Evolutionary conservation across 2,888 invertebrate genomes (phyloP).

Genomic region (Nomada lathburiana): DNA sequence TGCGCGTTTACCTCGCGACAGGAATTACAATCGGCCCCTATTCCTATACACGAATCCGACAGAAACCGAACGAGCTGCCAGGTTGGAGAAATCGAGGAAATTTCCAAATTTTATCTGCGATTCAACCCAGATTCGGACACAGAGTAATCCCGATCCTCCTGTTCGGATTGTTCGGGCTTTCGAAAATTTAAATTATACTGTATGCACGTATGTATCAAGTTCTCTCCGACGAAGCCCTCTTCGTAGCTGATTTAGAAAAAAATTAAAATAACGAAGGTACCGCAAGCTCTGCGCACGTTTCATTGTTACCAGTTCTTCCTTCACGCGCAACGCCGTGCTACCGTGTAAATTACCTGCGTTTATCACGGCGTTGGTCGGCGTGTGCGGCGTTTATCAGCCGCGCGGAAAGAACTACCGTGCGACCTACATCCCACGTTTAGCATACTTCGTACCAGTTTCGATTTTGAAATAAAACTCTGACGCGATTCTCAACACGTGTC

Average conservation of each 20-base stretch:
- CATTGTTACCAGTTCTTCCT: not conserved
- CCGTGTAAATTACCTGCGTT: conserved; percentile 9
- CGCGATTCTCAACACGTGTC: conserved; percentile 39
- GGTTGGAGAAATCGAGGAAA: not conserved
- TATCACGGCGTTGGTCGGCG: not conserved
- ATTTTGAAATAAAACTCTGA: conserved; percentile 55
- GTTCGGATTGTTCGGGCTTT: no score
- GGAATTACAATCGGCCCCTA: conserved; percentile 58
- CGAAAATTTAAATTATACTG: no score
- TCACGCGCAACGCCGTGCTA: not conserved
- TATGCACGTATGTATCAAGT: no score
- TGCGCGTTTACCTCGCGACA: conserved; percentile 53
- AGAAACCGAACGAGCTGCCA: not conserved
- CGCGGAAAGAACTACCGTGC: conserved; percentile 12
- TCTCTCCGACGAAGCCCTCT: no score
- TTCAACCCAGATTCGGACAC: no score
- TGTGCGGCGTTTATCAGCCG: conserved; percentile 19
- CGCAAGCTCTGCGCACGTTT: not conserved
- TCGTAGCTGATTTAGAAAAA: no score
- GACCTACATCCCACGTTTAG: conserved; percentile 58
- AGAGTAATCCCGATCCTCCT: no score
- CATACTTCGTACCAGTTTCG: conserved; percentile 55
- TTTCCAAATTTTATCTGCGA: not conserved
- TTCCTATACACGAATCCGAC: conserved; percentile 32
- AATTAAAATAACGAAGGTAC: no score